Evolutionary conservation across 2,888 invertebrate genomes (phyloP).

Genomic region (Branchellion lobata): DNA sequence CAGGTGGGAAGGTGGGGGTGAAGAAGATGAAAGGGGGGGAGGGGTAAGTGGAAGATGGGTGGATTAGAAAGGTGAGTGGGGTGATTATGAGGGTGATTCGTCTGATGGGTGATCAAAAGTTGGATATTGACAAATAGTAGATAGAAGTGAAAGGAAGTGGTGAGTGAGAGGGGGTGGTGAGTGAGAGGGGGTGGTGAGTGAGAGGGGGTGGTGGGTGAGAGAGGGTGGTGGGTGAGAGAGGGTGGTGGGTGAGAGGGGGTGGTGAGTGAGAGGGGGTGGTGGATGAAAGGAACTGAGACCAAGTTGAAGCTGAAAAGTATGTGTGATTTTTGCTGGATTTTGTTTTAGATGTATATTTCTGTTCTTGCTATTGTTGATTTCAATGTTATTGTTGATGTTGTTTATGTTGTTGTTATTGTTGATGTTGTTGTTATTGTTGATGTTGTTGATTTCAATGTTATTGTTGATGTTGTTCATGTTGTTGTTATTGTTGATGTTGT

Average conservation of each 20-base stretch:
- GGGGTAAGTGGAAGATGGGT: not conserved
- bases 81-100: too few species aligned
- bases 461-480: not conserved
- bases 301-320: too few species aligned
- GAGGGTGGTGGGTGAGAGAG: slow-evolving; percentile 51
- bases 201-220: slow-evolving; percentile 51
- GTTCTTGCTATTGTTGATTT: too few species aligned
- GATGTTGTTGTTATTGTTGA: not conserved
- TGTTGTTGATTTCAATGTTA: not conserved
- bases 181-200: slow-evolving; percentile 45
- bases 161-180: too few species aligned
- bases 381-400: slow-evolving; percentile 30
- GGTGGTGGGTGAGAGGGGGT: not conserved
- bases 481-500: not conserved
- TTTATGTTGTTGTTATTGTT: slow-evolving; percentile 9
- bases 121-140: too few species aligned
- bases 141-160: too few species aligned
- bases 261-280: not conserved
- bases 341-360: too few species aligned
- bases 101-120: too few species aligned
- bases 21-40: not conserved
- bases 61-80: slow-evolving; percentile 31
- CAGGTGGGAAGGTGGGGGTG: slow-evolving; percentile 41
- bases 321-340: too few species aligned
- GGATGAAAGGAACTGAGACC: not conserved